phyloP scores from a whole-genome alignment of 1,140 invertebrate genomes.

The Oryzaephilus surinamensis region DNA sequence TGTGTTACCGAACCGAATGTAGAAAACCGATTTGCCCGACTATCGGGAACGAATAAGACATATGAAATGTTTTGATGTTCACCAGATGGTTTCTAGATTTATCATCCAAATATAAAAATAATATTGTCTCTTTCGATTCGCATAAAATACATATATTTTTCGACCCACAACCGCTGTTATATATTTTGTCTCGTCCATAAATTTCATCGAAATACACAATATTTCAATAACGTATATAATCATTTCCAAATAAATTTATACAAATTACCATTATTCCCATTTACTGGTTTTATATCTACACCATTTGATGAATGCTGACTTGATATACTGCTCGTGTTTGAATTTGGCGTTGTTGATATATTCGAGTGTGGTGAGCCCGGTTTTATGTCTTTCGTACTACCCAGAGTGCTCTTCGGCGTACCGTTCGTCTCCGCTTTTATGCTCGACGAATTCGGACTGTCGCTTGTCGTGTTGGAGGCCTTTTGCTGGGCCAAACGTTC shows the following conservation, averaged over 20 bases:
- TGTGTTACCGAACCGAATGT: slow-evolving; percentile 1
- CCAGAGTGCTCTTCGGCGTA: slow-evolving; percentile 19
- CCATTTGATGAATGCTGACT: slow-evolving; percentile 36
- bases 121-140: slow-evolving; percentile 30
- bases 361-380: slow-evolving; percentile 37
- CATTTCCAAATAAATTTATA: slow-evolving; percentile 3
- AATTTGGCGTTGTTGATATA: slow-evolving; percentile 39
- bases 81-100: slow-evolving; percentile 21
- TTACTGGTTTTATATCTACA: slow-evolving; percentile 37
- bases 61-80: slow-evolving; percentile 14
- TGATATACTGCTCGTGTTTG: slow-evolving; percentile 33
- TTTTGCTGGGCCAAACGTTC: slow-evolving; percentile 76
- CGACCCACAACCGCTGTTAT: too few species aligned
- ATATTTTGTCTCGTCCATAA: too few species aligned
- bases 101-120: slow-evolving; percentile 31
- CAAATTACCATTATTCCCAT: slow-evolving; percentile 30
- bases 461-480: slow-evolving; percentile 33
- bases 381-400: slow-evolving; percentile 33
- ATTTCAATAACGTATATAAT: not conserved
- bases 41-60: slow-evolving; percentile 16
- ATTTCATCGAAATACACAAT: too few species aligned
- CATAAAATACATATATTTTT: slow-evolving; percentile 11
- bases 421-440: slow-evolving; percentile 30
- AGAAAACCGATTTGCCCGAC: slow-evolving; percentile 4
- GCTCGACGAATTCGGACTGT: slow-evolving; percentile 19